Conservation (phyloP, 2,113 vertebrate species). For the Muntiacus reevesi region DNA sequence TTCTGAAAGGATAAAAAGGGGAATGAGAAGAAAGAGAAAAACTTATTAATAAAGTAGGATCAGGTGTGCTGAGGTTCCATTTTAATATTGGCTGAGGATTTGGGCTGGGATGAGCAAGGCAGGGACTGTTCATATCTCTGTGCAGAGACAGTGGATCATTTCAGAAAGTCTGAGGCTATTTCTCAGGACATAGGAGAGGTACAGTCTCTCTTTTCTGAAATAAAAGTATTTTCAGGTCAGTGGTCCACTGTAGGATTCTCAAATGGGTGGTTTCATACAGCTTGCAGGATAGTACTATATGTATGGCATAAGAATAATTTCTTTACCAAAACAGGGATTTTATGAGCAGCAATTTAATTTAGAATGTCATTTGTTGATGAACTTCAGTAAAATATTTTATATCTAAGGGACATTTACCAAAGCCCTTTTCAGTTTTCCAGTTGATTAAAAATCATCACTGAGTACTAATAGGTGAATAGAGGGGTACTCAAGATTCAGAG, state of each 20-base stretch:
- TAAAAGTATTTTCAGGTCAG: not conserved
- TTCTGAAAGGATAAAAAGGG: slow-evolving; percentile 45
- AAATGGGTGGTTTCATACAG: not conserved
- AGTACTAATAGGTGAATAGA: not conserved
- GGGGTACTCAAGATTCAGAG: not conserved
- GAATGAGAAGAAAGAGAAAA: not conserved
- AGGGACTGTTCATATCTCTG: not conserved
- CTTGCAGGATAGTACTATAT: not conserved
- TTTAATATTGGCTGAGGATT: slow-evolving; percentile 28
- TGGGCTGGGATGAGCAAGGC: not conserved
- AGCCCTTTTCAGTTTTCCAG: not conserved
- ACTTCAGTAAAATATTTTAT: not conserved
- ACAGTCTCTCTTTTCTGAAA: not conserved
- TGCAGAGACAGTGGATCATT: not conserved
- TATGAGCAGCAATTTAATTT: not conserved
- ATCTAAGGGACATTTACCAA: not conserved
- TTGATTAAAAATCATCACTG: not conserved
- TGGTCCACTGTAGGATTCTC: not conserved
- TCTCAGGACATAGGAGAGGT: not conserved
- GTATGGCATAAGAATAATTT: not conserved
- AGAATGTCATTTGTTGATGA: not conserved
- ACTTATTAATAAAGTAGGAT: slow-evolving; percentile 29
- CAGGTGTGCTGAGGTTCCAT: slow-evolving; percentile 24
- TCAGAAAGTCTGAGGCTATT: not conserved
- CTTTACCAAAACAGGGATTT: not conserved